A percentile compares a stretch with the other conserved stretches of the same genome.
phyloP scores from a whole-genome alignment of 2,113 vertebrate genomes.

The Dolichallabes microphthalmus region DNA sequence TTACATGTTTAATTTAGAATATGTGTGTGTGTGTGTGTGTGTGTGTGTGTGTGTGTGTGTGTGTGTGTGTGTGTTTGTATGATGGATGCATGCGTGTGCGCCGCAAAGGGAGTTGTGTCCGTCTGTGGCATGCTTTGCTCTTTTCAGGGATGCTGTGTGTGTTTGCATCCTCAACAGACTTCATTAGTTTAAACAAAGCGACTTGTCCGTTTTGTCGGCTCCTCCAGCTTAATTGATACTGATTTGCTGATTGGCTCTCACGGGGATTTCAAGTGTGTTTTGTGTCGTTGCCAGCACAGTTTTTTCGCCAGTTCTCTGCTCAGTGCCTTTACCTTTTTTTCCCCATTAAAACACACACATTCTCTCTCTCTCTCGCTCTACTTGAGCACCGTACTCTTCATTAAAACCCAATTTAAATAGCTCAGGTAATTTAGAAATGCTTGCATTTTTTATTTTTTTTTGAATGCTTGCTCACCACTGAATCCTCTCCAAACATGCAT shows the following conservation, averaged over 20 bases:
- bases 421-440: constrained; percentile 41
- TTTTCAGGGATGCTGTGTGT: constrained; percentile 30
- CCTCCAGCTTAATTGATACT: constrained; percentile 73
- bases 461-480: constrained; percentile 16
- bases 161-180: constrained; percentile 66
- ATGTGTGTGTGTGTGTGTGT: too few species aligned
- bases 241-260: constrained; percentile 68
- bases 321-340: constrained; percentile 14
- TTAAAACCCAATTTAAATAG: constrained; percentile 40
- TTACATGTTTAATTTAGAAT: too few species aligned
- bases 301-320: constrained; percentile 44
- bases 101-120: not conserved
- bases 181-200: constrained; percentile 76
- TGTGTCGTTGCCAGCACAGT: constrained; percentile 56
- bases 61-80: not conserved
- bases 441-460: constrained; percentile 23
- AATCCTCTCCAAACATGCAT: not conserved
- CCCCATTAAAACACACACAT: constrained; percentile 28
- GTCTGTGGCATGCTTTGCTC: constrained; percentile 19
- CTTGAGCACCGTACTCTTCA: constrained; percentile 29
- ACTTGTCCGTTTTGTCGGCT: constrained; percentile 68
- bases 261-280: constrained; percentile 69
- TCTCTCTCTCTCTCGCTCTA: constrained; percentile 10
- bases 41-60: not conserved
- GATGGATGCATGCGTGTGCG: not conserved